Base-by-base conservation (phyloP, 2,888 invertebrate genomes). In the Papilio demoleus region DNA sequence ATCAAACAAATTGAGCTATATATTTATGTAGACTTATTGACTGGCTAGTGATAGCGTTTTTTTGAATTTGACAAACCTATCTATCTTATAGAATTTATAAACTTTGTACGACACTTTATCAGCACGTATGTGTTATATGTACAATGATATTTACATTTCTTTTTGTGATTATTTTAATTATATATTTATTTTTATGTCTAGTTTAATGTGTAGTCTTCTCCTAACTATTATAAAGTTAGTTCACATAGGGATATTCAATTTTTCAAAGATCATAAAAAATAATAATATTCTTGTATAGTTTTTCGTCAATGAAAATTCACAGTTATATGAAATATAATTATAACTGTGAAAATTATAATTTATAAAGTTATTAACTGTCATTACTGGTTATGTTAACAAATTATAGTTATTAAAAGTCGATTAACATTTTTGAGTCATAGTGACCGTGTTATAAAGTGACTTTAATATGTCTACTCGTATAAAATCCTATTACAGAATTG, bases 1-100 rank as follows among this genome's bases (percentile, higher is more conserved):
- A 82, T 80, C 62, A 58, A 11, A 12, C 63, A 34, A 63, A 47
- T 63, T 63, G 22, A 34, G n/a, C 63, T 36, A 22, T 47, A 47
- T 47, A 34, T 63, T 62, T 17, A 45, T 50, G 34, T 12, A n/a
- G 4, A 19, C n/a, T 36, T n/a, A 53, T 50, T 50, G 53, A 31
- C 53, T 8, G 9, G 53, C 9, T 0, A 24, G 6, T 31, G 53
- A 56, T 56, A 56, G 8, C 31, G 53, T 31, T 53, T 17, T 31
- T 56, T 56, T 56, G 31, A 31, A 56, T 56, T 31, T 53, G 53
- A 27, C 31, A 53, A 31, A 53, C 53, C 2, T 53, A 53, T 53
- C 53, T 27, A 14, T 27, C 24, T 19, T 14, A 12, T 45, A 22
- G 22, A 27, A n/a, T 31, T 53, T 27, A 17, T 53, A 53, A 53